Evolutionary conservation across 2,888 invertebrate species (phyloP), one percentile per base, ranked within the genome.

Genomic region (Bombylius discolor): DNA sequence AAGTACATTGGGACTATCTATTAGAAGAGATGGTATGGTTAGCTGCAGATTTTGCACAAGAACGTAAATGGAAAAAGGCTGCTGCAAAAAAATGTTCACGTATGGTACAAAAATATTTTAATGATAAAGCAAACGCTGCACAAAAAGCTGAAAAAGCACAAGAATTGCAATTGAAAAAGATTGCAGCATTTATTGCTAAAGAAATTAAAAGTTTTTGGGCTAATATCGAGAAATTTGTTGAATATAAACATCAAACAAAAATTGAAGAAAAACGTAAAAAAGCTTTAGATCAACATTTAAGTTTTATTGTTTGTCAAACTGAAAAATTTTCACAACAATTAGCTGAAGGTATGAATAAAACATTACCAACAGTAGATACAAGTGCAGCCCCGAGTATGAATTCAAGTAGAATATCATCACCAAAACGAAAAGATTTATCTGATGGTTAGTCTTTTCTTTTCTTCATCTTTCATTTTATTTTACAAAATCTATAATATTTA

Each of bases 1-100:
- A 97, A 77, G 87, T 92, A 36, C 98, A 99, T 74, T 98, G 98
- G 97, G 99, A 99, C 75, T 98, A 95, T 75, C 77, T 99, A 61
- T 77, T 99, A 47, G 98, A 99, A 75, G 99, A 99, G 77, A 96
- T 97, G 94, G 88, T 89, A 46, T 99, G 99, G 99, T 79, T 99
- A 63, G 92, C 96, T 45, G 89, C 93, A 46, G 98, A 99, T 76
- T 99, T 99, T 76, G 90, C 90, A 36, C 92, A 95, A 72, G 99
- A 99, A 75, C 81, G 97, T 60, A 96, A 95, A 72, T 96, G 95
- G 94, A 99, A 99, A 70, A 93, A 93, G 72, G 88, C 90, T 58
- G 91, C 93, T 6, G 94, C 96, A 2, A 90, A 90, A 70, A 95
- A 84, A 78, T 92, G 92, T 70, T 89, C 92, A 32, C 81, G 87